phyloP scores from a whole-genome alignment of 2,888 invertebrate genomes.

The Amiota minor region DNA sequence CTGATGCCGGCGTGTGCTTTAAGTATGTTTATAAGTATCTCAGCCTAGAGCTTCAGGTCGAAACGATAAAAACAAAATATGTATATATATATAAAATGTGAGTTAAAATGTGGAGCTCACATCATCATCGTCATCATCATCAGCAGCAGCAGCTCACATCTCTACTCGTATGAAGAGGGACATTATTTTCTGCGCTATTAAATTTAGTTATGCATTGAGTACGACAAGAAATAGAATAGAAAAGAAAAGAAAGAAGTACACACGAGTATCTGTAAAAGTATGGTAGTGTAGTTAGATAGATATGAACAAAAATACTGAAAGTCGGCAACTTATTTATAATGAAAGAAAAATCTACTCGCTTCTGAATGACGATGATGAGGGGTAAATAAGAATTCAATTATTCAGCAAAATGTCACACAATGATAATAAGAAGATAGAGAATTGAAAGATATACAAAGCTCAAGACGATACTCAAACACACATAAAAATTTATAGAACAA shows the following conservation, averaged over 20 bases:
- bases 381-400: slow-evolving; percentile 62
- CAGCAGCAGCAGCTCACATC: no score
- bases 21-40: no score
- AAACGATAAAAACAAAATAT: no score
- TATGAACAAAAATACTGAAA: neutral
- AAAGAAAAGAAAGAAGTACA: neutral
- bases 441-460: slow-evolving; percentile 5
- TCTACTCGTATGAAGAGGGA: slow-evolving; percentile 8
- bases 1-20: no score
- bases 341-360: slow-evolving; percentile 27
- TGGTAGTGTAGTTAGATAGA: neutral
- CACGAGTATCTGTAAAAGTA: neutral
- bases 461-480: neutral
- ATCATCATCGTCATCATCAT: neutral
- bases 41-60: no score
- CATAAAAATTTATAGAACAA: slow-evolving; percentile 38
- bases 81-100: neutral
- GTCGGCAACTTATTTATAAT: slow-evolving; percentile 24
- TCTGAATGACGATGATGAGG: slow-evolving; percentile 39
- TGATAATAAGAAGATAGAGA: slow-evolving; percentile 17
- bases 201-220: slow-evolving; percentile 31
- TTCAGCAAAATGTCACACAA: slow-evolving; percentile 58
- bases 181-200: slow-evolving; percentile 24
- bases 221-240: neutral
- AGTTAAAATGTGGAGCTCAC: slow-evolving; percentile 13